These are phyloP conservation scores for Agrotis clavis DNA, from an alignment of 2,888 invertebrate genomes.

Conservation along the genomic window DNA sequence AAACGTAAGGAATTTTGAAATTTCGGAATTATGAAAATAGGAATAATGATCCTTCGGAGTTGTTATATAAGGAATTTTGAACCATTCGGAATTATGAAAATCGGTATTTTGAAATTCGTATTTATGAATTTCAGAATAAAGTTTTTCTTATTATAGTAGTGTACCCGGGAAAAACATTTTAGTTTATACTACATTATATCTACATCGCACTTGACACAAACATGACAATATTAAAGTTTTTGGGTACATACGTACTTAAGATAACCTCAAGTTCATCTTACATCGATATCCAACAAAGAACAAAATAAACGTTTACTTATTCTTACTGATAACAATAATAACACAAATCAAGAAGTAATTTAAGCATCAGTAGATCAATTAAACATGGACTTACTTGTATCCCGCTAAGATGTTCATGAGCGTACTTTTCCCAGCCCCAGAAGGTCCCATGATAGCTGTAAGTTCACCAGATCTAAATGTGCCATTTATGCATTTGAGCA, in stretches of 20 bases:
- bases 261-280: slow-evolving; percentile 17
- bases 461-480: slow-evolving; percentile 97
- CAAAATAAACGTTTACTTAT: neutral
- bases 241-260: slow-evolving; percentile 3
- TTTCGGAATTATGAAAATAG: no score
- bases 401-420: slow-evolving; percentile 97
- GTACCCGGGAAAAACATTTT: slow-evolving; percentile 11
- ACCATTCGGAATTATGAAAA: no score
- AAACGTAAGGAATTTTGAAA: no score
- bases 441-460: slow-evolving; percentile 99
- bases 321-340: neutral
- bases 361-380: neutral
- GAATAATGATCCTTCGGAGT: no score
- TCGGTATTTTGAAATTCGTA: no score
- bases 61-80: no score
- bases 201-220: neutral
- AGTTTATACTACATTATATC: neutral
- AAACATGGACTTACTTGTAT: slow-evolving; percentile 93
- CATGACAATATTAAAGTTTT: neutral
- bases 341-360: neutral
- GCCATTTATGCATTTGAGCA: slow-evolving; percentile 97
- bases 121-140: no score
- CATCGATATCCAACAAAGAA: slow-evolving; percentile 32
- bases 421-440: slow-evolving; percentile 95
- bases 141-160: no score